phyloP scores from a whole-genome alignment of 2,888 invertebrate genomes.

The Carpatolechia fugitivella region DNA sequence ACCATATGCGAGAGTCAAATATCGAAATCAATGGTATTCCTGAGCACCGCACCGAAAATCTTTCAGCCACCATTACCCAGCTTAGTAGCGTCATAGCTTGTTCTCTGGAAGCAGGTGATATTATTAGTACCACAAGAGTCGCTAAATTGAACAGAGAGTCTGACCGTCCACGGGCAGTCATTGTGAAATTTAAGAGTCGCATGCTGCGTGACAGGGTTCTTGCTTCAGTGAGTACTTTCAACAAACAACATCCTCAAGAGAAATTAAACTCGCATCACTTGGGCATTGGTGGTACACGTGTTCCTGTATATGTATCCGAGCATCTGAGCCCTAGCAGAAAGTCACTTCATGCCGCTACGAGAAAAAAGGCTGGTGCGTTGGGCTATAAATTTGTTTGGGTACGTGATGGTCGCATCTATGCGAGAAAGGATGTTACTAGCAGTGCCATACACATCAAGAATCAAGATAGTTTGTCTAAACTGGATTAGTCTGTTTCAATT shows the following conservation, averaged over 20 bases:
- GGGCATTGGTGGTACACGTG: constrained; percentile 20
- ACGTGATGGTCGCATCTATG: no score
- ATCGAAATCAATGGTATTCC: constrained; percentile 22
- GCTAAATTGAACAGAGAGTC: constrained; percentile 22
- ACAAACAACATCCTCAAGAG: constrained; percentile 21
- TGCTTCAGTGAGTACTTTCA: constrained; percentile 20
- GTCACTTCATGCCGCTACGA: constrained; percentile 30
- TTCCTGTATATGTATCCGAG: constrained; percentile 26
- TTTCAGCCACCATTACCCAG: constrained; percentile 11
- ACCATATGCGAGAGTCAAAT: constrained; percentile 23
- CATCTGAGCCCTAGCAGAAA: constrained; percentile 28
- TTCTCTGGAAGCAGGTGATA: constrained; percentile 14
- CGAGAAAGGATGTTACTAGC: no score
- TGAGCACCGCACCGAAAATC: constrained; percentile 24
- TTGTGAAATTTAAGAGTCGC: constrained; percentile 23
- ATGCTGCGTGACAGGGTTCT: constrained; percentile 21
- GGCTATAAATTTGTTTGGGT: constrained; percentile 22
- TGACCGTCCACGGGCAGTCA: constrained; percentile 23
- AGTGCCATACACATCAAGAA: no score
- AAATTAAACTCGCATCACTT: constrained; percentile 24
- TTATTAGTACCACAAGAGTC: constrained; percentile 22
- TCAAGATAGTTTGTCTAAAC: no score
- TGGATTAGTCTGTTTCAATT: background rate
- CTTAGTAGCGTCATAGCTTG: constrained; percentile 17
- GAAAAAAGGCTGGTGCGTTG: constrained; percentile 25